Base-by-base conservation (phyloP, 2,888 invertebrate genomes). In the Galerucella pusilla region DNA sequence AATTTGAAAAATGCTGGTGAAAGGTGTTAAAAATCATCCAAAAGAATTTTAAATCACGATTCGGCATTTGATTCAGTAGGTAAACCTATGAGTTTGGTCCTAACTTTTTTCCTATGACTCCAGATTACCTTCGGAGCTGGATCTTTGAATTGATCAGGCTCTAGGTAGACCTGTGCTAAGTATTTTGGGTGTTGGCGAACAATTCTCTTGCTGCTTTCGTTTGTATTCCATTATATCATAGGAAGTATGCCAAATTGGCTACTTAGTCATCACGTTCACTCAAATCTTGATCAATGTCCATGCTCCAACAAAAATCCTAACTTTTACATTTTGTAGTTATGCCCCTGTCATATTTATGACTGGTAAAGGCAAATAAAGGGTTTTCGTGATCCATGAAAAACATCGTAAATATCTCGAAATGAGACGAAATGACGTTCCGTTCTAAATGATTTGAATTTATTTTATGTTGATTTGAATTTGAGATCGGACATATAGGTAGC, bases 341-440 rank as follows among this genome's bases (percentile, higher is more conserved):
- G 71, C 72, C 66, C 68, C 69, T 73, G 75, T 75, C 79, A 81
- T 79, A 81, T 81, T 81, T 80, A 81, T 79, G 77, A 76, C 78
- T 77, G 59, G 75, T 77, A 76, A 78, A 72, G 77, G 75, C 74
- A 75, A 78, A 80, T 77, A 83, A 82, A 83, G 81, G 77, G 82
- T 81, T 85, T 85, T 85, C 85, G 71, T 68, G 71, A 54, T 54
- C 65, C 75, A 85, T 82, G 85, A 84, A 81, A 83, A 80, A 78
- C 80, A 84, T 82, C 83, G 86, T 86, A 87, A 85, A 86, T 87
- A 85, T 83, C 81, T 79, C 82, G 81, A 83, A 85, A 85, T 86
- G 85, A 85, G 85, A 87, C 84, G 82, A 82, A 66, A 63, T 42
- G 69, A 66, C 73, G 69, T 54, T 70, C 81, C 74, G 49, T 59